These are phyloP conservation scores for Apodemia duryi DNA, from an alignment of 2,888 invertebrate genomes.

Conservation along the genomic window DNA sequence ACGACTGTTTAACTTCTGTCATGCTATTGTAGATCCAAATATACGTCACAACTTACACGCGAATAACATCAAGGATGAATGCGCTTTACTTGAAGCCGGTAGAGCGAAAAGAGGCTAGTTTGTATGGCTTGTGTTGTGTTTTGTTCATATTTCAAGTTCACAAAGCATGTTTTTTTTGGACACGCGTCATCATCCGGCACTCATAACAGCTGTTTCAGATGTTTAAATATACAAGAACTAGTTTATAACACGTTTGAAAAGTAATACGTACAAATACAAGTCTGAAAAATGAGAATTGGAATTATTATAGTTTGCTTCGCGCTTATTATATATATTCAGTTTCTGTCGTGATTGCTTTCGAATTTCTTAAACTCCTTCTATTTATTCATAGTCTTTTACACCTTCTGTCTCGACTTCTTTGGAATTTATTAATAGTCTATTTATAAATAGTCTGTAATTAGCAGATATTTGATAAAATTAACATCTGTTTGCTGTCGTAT, in stretches of 20 bases:
- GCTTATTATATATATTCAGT: too few relatives aligned
- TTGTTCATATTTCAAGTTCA: neutral
- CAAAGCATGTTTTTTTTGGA: neutral
- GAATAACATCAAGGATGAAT: conserved; percentile 58
- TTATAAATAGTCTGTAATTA: too few relatives aligned
- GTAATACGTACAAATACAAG: neutral
- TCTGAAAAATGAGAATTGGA: neutral
- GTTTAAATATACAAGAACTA: neutral
- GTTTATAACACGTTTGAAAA: neutral
- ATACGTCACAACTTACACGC: conserved; percentile 63
- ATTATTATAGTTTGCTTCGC: neutral
- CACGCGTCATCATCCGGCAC: neutral
- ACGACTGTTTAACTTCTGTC: conserved; percentile 56
- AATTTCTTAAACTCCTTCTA: too few relatives aligned
- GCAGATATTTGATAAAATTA: too few relatives aligned
- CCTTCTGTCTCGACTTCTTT: too few relatives aligned
- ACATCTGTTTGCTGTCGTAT: too few relatives aligned
- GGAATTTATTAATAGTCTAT: too few relatives aligned
- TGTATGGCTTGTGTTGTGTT: neutral
- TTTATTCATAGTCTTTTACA: too few relatives aligned
- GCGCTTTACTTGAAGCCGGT: conserved; percentile 12
- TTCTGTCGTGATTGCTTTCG: too few relatives aligned
- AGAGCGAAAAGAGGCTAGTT: neutral
- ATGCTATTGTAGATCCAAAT: conserved; percentile 68
- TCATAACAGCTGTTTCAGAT: neutral